These are phyloP conservation scores for Himantopus leucocephalus DNA, from an alignment of 2,113 vertebrate species.

Conservation along the genomic window DNA sequence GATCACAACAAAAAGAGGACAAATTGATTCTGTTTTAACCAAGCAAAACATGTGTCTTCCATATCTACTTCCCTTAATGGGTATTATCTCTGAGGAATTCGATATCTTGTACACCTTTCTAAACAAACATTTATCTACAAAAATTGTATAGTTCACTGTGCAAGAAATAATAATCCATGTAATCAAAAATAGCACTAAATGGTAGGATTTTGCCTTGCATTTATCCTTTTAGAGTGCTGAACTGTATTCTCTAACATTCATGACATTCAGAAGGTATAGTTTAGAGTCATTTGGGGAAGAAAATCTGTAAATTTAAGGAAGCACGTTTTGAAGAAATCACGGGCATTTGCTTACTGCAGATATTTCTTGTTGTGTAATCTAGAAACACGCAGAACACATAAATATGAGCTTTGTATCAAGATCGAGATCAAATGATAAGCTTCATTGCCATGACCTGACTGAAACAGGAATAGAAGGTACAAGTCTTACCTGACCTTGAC, in stretches of 20 bases:
- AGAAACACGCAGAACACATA: neutral
- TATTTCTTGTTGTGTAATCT: neutral
- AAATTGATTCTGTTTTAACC: neutral
- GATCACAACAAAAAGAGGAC: neutral
- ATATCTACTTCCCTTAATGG: neutral
- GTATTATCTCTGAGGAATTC: neutral
- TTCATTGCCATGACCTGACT: neutral
- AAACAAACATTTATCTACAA: neutral
- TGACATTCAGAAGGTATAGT: neutral
- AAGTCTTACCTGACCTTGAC: constrained; percentile 84
- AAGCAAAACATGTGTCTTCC: neutral
- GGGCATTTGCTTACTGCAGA: neutral
- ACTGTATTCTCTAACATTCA: neutral
- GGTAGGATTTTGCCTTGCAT: neutral
- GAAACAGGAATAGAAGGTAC: neutral
- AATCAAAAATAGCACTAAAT: neutral
- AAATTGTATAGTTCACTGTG: neutral
- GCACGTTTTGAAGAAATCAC: neutral
- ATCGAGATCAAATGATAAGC: neutral
- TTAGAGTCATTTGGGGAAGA: neutral
- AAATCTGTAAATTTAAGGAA: neutral
- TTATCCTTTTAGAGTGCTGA: neutral
- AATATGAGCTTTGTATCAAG: neutral
- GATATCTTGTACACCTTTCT: neutral
- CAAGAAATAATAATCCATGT: neutral